phyloP scores from a whole-genome alignment of 1,140 invertebrate genomes.

The Sipha flava region DNA sequence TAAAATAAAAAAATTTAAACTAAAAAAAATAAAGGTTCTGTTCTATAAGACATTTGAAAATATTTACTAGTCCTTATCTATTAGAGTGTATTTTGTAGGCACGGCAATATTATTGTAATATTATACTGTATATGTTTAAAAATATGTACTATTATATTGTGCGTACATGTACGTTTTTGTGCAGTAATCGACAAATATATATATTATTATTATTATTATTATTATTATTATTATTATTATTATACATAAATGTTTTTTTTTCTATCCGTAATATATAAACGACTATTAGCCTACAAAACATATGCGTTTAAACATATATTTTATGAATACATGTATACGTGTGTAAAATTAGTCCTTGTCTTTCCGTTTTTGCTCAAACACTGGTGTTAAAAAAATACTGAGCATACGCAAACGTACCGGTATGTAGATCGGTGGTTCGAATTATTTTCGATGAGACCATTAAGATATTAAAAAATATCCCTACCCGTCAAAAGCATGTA shows the following conservation, averaged over 20 bases:
- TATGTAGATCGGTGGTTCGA: too few species aligned
- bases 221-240: slow-evolving; percentile 8
- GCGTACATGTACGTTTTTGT: neutral
- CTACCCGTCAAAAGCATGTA: too few species aligned
- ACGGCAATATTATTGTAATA: slow-evolving; percentile 11
- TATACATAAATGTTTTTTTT: neutral
- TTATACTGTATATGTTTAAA: neutral
- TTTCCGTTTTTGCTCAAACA: too few species aligned
- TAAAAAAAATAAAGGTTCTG: neutral
- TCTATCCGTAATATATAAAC: neutral
- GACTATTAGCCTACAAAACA: neutral
- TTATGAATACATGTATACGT: too few species aligned
- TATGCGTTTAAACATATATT: too few species aligned
- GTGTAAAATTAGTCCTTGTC: neutral
- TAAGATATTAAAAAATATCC: too few species aligned
- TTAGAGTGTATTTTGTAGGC: slow-evolving; percentile 19
- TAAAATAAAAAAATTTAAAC: neutral
- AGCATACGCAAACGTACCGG: too few species aligned
- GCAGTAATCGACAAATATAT: slow-evolving; percentile 5
- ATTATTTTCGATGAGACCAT: too few species aligned
- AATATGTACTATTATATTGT: neutral
- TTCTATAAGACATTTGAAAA: slow-evolving; percentile 8
- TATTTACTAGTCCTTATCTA: slow-evolving; percentile 30
- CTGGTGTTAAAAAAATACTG: too few species aligned
- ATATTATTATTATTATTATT: slow-evolving; percentile 11